Conservation (phyloP, 2,888 invertebrate genomes). For the Lucinisca nassula region DNA sequence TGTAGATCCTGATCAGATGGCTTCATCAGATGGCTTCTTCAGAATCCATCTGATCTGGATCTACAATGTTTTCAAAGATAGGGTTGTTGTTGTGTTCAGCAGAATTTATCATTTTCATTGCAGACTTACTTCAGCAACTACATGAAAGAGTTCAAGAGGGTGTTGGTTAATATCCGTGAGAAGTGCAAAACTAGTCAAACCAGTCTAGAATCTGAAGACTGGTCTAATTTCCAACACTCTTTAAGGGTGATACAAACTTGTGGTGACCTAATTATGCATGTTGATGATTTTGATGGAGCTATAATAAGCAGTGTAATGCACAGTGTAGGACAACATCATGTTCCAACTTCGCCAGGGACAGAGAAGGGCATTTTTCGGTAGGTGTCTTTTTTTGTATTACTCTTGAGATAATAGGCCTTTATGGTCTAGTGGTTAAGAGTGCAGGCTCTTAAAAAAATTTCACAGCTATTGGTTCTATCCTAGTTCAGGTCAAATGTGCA, state of each 20-base stretch:
- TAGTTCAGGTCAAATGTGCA: too few species aligned
- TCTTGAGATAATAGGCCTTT: too few species aligned
- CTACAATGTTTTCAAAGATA: too few species aligned
- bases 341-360: slow-evolving; percentile 76
- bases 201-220: slow-evolving; percentile 83
- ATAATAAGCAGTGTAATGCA: slow-evolving; percentile 90
- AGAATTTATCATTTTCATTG: too few species aligned
- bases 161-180: slow-evolving; percentile 90
- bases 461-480: too few species aligned
- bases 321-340: slow-evolving; percentile 86
- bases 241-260: slow-evolving; percentile 87
- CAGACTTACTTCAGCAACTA: slow-evolving; percentile 91
- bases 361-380: slow-evolving; percentile 69
- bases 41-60: too few species aligned
- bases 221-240: slow-evolving; percentile 88
- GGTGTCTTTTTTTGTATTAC: too few species aligned
- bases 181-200: slow-evolving; percentile 80
- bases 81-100: too few species aligned
- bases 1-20: too few species aligned
- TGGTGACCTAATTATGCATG: slow-evolving; percentile 91
- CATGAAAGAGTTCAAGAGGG: slow-evolving; percentile 91
- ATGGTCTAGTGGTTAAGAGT: too few species aligned
- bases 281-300: slow-evolving; percentile 92
- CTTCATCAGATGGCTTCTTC: too few species aligned
- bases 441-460: too few species aligned